Percentiles rank a stretch among this genome's conserved stretches.
Evolutionary conservation across 2,888 invertebrate species (phyloP).

Genomic region (Sarcophaga subvicina): DNA sequence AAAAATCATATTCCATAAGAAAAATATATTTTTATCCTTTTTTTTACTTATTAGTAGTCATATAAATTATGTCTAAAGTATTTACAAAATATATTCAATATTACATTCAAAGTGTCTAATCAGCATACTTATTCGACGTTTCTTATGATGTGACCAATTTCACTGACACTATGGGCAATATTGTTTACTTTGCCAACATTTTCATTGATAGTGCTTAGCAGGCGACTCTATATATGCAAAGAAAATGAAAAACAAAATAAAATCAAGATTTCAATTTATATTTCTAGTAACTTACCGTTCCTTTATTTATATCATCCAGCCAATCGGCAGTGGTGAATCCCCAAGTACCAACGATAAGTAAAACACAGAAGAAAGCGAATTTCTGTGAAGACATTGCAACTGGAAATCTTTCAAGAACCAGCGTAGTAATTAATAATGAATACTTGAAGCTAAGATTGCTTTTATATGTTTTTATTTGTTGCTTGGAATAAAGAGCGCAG

Average conservation of each 20-base stretch:
- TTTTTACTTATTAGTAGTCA: no score
- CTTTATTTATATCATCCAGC: conserved; percentile 70
- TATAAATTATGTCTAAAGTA: no score
- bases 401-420: background rate
- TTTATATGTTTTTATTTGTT: conserved; percentile 5
- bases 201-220: conserved; percentile 65
- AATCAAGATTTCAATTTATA: no score
- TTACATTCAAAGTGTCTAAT: background rate
- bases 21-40: no score
- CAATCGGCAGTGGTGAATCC: conserved; percentile 70
- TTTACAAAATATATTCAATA: no score
- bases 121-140: conserved; percentile 52
- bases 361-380: conserved; percentile 61
- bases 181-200: conserved; percentile 67
- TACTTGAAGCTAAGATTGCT: background rate
- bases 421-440: background rate
- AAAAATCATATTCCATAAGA: no score
- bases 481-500: background rate
- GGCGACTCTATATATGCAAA: conserved; percentile 56
- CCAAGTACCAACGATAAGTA: conserved; percentile 62
- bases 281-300: conserved; percentile 61
- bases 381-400: conserved; percentile 53
- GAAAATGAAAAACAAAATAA: no score
- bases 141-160: conserved; percentile 62
- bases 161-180: conserved; percentile 65